Base-by-base conservation (phyloP, 2,113 vertebrate species). In the Probosciger aterrimus region DNA sequence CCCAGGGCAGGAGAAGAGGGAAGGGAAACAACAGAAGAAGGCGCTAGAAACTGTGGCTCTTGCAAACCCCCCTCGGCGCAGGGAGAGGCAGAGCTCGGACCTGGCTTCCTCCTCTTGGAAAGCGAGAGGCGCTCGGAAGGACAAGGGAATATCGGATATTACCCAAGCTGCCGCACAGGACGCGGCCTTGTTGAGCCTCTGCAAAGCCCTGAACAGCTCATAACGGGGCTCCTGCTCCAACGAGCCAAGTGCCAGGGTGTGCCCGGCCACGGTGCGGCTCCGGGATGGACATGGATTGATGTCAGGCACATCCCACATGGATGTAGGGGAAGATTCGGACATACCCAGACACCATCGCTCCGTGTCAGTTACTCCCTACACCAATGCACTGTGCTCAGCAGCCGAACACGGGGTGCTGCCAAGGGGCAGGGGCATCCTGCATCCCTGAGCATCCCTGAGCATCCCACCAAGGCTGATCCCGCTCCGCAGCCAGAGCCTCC, bases 321-420 rank as follows among this genome's bases (percentile, higher is more conserved):
- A 41, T 9, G 4, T 14, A 46, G 67, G 80, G 50, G 90, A 74
- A 53, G 41, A 59, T 1, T 7, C 4, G 65, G 59, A n/a, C 1
- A 3, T 8, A 20, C 22, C 20, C 76, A 69, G 11, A 39, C 7
- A 1, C 52, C 2, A 1, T 14, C 17, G 43, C 9, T 18, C 64
- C 25, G 20, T 7, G 2, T 19, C 46, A 41, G 37, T 41, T 2
- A 0, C 55, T 80, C 23, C 52, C 27, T 20, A 10, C 30, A 8
- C 20, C 3, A 0, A 7, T 3, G 9, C 0, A 2, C 57, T 0
- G 1, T 23, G 33, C 28, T 23, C n/a, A 6, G 55, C 2, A 1
- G 39, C n/a, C 1, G 0, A 65, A 7, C 1, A 0, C 0, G 0
- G 17, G 20, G 49, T 9, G 47, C 47, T 83, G 53, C 8, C 2